Evolutionary conservation across 2,797 vertebrate species (phyloP).

Genomic region (Myotis findleyi): DNA sequence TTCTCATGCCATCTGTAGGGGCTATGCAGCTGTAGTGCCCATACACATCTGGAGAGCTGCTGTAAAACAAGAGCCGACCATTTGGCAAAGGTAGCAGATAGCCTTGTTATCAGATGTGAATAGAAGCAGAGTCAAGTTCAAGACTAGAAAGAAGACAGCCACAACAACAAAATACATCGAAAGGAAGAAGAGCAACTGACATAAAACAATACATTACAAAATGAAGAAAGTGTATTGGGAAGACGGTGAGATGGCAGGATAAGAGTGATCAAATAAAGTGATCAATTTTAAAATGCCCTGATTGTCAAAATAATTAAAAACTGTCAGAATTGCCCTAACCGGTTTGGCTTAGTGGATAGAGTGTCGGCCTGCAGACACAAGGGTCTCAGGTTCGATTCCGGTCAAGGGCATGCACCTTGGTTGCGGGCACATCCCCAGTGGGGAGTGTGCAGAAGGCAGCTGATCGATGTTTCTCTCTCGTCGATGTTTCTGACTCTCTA

Average conservation of each 20-base stretch:
- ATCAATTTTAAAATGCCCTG: neutral
- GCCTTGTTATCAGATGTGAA: conserved; percentile 59
- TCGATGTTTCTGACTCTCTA: no score
- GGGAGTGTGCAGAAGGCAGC: no score
- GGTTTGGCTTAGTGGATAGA: no score
- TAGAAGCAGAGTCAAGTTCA: conserved; percentile 34
- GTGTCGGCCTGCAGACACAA: no score
- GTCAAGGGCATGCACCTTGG: no score
- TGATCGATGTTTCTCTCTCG: no score
- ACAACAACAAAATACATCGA: neutral
- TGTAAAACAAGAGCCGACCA: conserved; percentile 45
- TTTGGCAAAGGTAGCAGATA: conserved; percentile 67
- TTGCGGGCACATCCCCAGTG: no score
- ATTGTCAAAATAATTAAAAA: conserved; percentile 48
- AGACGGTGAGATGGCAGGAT: neutral
- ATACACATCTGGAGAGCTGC: conserved; percentile 73
- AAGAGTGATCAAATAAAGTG: neutral
- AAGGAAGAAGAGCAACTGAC: neutral
- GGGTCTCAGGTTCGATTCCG: no score
- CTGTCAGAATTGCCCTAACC: conserved; percentile 2
- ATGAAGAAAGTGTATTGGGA: neutral
- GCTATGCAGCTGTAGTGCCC: conserved; percentile 54
- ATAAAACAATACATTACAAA: neutral
- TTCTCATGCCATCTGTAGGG: conserved; percentile 62
- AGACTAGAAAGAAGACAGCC: neutral